A percentile compares a stretch with the other conserved stretches of the same genome.
These are phyloP conservation scores for Carcharodon carcharias DNA, from an alignment of 2,797 vertebrate species.

Conservation along the genomic window DNA sequence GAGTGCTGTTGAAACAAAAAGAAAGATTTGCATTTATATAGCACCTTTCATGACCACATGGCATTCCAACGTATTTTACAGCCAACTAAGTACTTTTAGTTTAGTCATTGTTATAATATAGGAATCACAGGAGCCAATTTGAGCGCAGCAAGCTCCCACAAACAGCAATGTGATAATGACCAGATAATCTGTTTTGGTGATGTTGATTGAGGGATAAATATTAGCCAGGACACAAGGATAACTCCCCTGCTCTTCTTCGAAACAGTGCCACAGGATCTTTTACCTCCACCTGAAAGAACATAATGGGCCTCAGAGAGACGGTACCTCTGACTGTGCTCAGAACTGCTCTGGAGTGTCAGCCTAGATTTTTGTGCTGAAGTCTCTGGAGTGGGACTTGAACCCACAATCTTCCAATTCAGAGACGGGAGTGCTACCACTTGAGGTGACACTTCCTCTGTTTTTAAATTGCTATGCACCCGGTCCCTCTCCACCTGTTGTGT, in stretches of 20 bases:
- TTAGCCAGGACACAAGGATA: background rate
- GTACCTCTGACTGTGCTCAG: background rate
- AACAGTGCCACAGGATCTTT: background rate
- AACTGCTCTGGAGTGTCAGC: background rate
- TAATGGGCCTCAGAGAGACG: no score
- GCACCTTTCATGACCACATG: background rate
- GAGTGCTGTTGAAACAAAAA: background rate
- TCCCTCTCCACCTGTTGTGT: background rate
- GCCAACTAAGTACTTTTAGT: background rate
- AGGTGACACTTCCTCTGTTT: no score
- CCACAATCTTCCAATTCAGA: background rate
- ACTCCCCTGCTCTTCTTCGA: background rate
- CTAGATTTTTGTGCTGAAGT: background rate
- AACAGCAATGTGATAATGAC: background rate
- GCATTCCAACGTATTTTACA: background rate
- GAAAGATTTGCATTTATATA: background rate
- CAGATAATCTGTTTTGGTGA: no score
- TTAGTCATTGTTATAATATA: no score
- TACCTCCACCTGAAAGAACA: no score
- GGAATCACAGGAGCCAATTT: background rate
- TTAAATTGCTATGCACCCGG: no score
- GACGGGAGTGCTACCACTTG: background rate
- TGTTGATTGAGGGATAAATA: background rate
- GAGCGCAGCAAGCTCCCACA: background rate
- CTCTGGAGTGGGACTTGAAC: background rate